Base-by-base conservation (phyloP, 2,113 vertebrate genomes). In the Tinamus guttatus region DNA sequence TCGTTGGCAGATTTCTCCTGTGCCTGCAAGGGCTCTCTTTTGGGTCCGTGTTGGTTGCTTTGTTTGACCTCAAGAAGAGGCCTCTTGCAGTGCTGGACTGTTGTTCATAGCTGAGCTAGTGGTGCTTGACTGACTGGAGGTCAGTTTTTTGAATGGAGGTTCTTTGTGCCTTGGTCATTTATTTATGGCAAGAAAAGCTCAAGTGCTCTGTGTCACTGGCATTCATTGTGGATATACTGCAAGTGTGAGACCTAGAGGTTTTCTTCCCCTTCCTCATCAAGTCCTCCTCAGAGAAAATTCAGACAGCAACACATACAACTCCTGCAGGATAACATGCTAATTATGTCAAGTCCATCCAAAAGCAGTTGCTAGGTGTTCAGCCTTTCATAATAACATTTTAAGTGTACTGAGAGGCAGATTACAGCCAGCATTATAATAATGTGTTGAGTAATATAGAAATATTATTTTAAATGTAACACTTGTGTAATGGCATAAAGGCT, bases 21-120 rank as follows among this genome's bases (percentile, higher is more conserved):
- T 69, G 67, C 71, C 32, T 3, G 41, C 63, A 5, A 81, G 28
- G 18, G 11, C 11, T 77, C 64, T 7, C 0, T 63, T 75, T 92
- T 56, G 65, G 28, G 11, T 45, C 40, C 20, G 2, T 2, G 0
- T 32, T 67, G 36, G 3, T 25, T 69, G 38, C 3, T 34, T 56
- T 71, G 4, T 34, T 56, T 71, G 9, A 8, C 30, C 49, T 63
- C 5, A 1, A 1, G 5, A 69, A 38, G 22, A 58, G 1, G 0
- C 1, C 3, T 60, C 54, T 56, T 38, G 18, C 7, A 20, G 16
- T 18, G 36, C 5, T 32, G 51, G 11, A 9, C 38, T 81, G 4
- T 5, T 28, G 52, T 16, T 32, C 36, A 18, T 92, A 41, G 41
- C 32, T 19, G 68, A 76, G 32, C 9, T 56, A 77, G 32, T n/a